Percentiles rank a stretch among this genome's conserved stretches.
phyloP scores from a whole-genome alignment of 2,888 invertebrate species.

The Pachliopta kotzebuea region DNA sequence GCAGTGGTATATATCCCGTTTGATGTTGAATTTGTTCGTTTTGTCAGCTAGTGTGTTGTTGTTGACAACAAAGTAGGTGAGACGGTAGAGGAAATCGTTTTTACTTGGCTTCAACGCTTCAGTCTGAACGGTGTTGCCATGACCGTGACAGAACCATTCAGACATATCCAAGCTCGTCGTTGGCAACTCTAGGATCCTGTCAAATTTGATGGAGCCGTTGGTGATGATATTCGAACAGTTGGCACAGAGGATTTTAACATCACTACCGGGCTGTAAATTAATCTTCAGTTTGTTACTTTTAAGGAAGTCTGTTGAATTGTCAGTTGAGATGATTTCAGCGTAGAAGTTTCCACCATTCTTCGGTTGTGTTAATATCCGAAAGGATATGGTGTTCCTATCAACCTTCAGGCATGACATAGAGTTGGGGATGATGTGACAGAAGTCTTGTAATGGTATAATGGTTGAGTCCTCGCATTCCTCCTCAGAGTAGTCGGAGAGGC shows the following conservation, averaged over 20 bases:
- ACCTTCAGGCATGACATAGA: constrained; percentile 76
- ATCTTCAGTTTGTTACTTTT: constrained; percentile 49
- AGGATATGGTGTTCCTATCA: constrained; percentile 68
- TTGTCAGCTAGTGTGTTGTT: constrained; percentile 60
- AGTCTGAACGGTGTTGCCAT: constrained; percentile 46
- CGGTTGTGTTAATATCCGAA: constrained; percentile 71
- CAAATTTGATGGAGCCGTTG: constrained; percentile 71
- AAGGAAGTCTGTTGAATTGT: constrained; percentile 38
- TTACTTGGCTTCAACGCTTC: constrained; percentile 65
- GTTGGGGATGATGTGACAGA: constrained; percentile 71
- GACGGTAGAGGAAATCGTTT: constrained; percentile 79
- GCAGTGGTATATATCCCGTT: constrained; percentile 75
- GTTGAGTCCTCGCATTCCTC: constrained; percentile 59
- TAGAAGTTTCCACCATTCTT: constrained; percentile 71
- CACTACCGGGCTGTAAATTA: constrained; percentile 52
- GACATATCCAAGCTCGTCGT: constrained; percentile 80
- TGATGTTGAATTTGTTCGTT: constrained; percentile 65
- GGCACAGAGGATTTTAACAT: constrained; percentile 58
- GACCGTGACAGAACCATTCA: constrained; percentile 85
- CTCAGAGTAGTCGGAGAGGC: constrained; percentile 68
- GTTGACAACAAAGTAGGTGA: constrained; percentile 78
- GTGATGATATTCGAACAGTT: constrained; percentile 71
- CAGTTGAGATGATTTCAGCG: constrained; percentile 57
- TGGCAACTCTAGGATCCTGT: constrained; percentile 82
- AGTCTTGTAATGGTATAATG: constrained; percentile 61